Conservation (phyloP, 2,797 vertebrate genomes). For the Acrossocheilus fasciatus region DNA sequence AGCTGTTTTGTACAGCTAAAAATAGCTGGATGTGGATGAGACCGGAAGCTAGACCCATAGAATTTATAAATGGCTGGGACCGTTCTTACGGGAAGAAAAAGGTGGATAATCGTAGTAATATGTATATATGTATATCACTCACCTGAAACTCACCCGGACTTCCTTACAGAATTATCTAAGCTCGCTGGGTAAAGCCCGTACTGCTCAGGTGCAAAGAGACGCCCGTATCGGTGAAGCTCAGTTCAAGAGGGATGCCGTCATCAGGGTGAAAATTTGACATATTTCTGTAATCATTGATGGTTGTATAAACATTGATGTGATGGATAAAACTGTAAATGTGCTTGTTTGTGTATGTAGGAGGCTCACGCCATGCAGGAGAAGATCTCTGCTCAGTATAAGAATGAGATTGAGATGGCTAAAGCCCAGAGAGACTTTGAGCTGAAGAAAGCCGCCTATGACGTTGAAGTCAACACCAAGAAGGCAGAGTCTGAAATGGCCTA, state of each 20-base stretch:
- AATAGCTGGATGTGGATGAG: background rate
- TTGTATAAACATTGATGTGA: background rate
- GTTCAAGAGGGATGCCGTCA: conserved; percentile 92
- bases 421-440: conserved; percentile 92
- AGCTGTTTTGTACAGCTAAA: background rate
- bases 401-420: conserved; percentile 96
- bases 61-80: background rate
- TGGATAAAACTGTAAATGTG: background rate
- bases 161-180: conserved; percentile 85
- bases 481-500: conserved; percentile 94
- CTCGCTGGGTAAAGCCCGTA: conserved; percentile 92
- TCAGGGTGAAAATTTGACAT: conserved; percentile 77
- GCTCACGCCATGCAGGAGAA: conserved; percentile 92
- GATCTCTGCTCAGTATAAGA: conserved; percentile 90
- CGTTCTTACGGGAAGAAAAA: background rate
- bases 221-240: conserved; percentile 93
- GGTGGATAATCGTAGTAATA: too few relatives aligned
- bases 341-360: conserved; percentile 75
- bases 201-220: conserved; percentile 94
- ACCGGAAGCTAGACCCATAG: background rate
- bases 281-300: background rate
- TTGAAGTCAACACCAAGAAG: conserved; percentile 91
- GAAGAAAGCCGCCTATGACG: conserved; percentile 90
- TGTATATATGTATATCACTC: background rate
- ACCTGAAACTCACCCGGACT: background rate